Evolutionary conservation across 1,140 invertebrate species (phyloP).

Genomic region (Drosophila malerkotliana): DNA sequence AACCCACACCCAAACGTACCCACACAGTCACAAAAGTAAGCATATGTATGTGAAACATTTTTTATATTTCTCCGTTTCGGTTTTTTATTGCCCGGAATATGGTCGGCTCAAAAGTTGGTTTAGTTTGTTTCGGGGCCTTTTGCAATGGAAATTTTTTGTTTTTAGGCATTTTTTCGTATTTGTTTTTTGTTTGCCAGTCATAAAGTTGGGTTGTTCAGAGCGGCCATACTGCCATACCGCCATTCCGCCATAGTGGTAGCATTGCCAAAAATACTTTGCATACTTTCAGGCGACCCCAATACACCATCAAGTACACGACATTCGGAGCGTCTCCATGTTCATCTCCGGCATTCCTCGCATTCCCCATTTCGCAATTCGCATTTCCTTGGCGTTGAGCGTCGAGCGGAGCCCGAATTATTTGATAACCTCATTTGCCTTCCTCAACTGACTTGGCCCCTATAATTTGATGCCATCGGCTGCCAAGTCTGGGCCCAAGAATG

Average conservation of each 20-base stretch:
- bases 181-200: slow-evolving; percentile 12
- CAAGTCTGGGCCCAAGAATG: slow-evolving; percentile 50
- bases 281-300: slow-evolving; percentile 25
- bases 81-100: slow-evolving; percentile 41
- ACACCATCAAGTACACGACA: slow-evolving; percentile 3
- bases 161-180: not conserved
- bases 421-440: slow-evolving; percentile 51
- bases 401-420: slow-evolving; percentile 52
- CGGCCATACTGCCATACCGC: not conserved
- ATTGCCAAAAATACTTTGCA: slow-evolving; percentile 35
- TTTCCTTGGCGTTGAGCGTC: slow-evolving; percentile 36
- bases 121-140: slow-evolving; percentile 16
- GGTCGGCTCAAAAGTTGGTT: slow-evolving; percentile 42
- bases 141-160: slow-evolving; percentile 4
- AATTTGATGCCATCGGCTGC: slow-evolving; percentile 64
- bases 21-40: not conserved
- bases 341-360: slow-evolving; percentile 58
- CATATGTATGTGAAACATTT: slow-evolving; percentile 17
- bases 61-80: slow-evolving; percentile 25
- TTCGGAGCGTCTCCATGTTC: slow-evolving; percentile 22
- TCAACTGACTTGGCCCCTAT: slow-evolving; percentile 22
- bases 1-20: not conserved
- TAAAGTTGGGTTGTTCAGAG: slow-evolving; percentile 5
- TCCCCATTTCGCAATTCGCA: slow-evolving; percentile 38
- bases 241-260: not conserved